Evolutionary conservation across 2,797 vertebrate species (phyloP), one percentile per base, ranked within the genome.

Genomic region (Gallinago solitaria): DNA sequence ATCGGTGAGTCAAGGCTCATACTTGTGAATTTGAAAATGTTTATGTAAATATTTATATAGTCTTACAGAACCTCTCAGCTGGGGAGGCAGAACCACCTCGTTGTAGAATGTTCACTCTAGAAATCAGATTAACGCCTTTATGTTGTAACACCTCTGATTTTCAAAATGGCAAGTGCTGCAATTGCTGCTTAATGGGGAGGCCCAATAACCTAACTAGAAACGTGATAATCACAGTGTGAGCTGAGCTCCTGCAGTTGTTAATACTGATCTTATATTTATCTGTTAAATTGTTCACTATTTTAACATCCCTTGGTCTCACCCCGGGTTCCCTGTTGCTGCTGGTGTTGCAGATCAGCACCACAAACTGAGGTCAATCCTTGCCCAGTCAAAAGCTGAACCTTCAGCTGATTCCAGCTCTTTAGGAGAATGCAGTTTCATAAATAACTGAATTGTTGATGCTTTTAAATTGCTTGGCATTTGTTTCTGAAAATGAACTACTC

Each of bases 1-100:
- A 96, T 81, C 68, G 77, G 97, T 98, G 97, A 94, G 97, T 96
- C 75, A 28, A 27, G 3, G 5, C 20, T 47, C 15, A 7, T 18
- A 32, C 18, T 76, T 21, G 24, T 6, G 0, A 33, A 11, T 65
- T 41, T 33, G 39, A 51, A 56, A 23, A n/a, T 30, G 9, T 27
- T 11, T 20, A 18, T 43, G 39, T n/a, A 53, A 54, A 37, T 60
- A 50, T 50, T 41, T 33, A 1, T 18, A 12, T 37, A 18, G 16
- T 37, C 37, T 33, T 19, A 32, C 2, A 20, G 45, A 41, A 35
- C 30, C 21, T 67, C 9, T 30, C 33, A 25, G 53, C 5, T n/a
- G 48, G 27, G 18, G 28, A 69, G 25, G 37, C 60, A 71, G 53
- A 77, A 83, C 54, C 41, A 11, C 33, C 21, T 41, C 21, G 2